These are phyloP conservation scores for Hoplias malabaricus DNA, from an alignment of 2,113 vertebrate genomes.

Conservation along the genomic window DNA sequence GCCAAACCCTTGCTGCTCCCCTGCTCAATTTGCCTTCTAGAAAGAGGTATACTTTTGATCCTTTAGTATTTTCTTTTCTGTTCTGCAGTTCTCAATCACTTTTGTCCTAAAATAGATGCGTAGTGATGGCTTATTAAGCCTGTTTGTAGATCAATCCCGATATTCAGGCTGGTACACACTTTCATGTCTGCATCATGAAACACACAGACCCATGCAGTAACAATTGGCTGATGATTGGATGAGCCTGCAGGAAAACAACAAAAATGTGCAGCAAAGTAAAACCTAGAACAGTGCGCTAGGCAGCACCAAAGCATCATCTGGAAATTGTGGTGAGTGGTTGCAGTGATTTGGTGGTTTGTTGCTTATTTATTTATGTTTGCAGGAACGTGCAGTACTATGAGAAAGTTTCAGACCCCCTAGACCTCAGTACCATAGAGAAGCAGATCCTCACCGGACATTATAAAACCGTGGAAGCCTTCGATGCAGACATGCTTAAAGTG, in stretches of 20 bases:
- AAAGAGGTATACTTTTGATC: conserved; percentile 80
- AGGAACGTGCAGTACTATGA: conserved; percentile 98
- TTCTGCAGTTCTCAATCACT: neutral
- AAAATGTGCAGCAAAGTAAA: too few relatives aligned
- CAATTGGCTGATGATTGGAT: neutral
- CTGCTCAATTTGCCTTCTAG: conserved; percentile 91
- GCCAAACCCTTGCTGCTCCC: conserved; percentile 87
- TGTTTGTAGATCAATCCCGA: neutral
- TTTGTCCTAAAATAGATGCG: neutral
- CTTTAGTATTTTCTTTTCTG: neutral
- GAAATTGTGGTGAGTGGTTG: too few relatives aligned
- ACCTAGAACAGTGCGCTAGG: too few relatives aligned
- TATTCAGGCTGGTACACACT: neutral
- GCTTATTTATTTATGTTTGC: conserved; percentile 10
- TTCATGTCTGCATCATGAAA: neutral
- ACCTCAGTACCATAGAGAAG: conserved; percentile 93
- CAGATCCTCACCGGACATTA: conserved; percentile 96
- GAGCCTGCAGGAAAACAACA: neutral
- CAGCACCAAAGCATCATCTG: too few relatives aligned
- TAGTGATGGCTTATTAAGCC: neutral
- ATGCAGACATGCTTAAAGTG: conserved; percentile 97
- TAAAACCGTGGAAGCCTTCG: conserved; percentile 95
- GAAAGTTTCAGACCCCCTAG: conserved; percentile 94
- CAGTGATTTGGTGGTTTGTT: neutral
- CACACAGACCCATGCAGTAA: neutral